A percentile compares a stretch with the other conserved stretches of the same genome.
Evolutionary conservation across 2,797 vertebrate species (phyloP).

Genomic region (Morelia viridis): DNA sequence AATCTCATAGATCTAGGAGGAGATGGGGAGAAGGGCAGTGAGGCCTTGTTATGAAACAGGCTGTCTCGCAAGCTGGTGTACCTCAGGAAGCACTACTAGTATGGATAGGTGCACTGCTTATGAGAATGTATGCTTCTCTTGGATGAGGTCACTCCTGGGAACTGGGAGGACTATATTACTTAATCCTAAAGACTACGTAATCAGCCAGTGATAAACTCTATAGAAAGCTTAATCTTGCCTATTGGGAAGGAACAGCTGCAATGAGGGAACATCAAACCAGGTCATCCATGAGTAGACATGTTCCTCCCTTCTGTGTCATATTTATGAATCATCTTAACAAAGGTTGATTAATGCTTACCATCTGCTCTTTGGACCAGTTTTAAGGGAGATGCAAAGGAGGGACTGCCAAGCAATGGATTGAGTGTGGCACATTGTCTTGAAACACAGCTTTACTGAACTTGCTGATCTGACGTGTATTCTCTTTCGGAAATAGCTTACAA

Average conservation of each 20-base stretch:
- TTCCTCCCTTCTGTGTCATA: slow-evolving; percentile 60
- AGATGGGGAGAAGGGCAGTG: slow-evolving; percentile 36
- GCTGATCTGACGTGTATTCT: slow-evolving; percentile 55
- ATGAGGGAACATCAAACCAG: slow-evolving; percentile 50
- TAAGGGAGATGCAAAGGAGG: slow-evolving; percentile 47
- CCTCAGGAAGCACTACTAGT: slow-evolving; percentile 27
- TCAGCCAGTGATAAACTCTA: slow-evolving; percentile 31
- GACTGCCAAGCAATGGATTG: slow-evolving; percentile 50
- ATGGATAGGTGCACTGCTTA: slow-evolving; percentile 46
- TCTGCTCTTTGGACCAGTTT: slow-evolving; percentile 60
- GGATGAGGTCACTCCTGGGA: slow-evolving; percentile 62
- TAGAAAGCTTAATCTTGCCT: slow-evolving; percentile 53
- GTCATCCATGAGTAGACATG: slow-evolving; percentile 63
- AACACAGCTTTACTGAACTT: slow-evolving; percentile 58
- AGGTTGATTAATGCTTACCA: slow-evolving; percentile 66
- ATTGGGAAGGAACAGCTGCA: slow-evolving; percentile 50
- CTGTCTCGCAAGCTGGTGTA: slow-evolving; percentile 20
- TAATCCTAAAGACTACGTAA: slow-evolving; percentile 57
- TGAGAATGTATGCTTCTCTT: slow-evolving; percentile 51
- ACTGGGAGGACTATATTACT: slow-evolving; percentile 64
- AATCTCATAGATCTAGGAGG: neutral
- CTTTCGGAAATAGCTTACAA: slow-evolving; percentile 32
- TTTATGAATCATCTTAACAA: slow-evolving; percentile 64
- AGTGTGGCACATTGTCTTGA: slow-evolving; percentile 54
- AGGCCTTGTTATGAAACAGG: slow-evolving; percentile 27